phyloP scores from a whole-genome alignment of 2,113 vertebrate genomes.

The Apaloderma vittatum region DNA sequence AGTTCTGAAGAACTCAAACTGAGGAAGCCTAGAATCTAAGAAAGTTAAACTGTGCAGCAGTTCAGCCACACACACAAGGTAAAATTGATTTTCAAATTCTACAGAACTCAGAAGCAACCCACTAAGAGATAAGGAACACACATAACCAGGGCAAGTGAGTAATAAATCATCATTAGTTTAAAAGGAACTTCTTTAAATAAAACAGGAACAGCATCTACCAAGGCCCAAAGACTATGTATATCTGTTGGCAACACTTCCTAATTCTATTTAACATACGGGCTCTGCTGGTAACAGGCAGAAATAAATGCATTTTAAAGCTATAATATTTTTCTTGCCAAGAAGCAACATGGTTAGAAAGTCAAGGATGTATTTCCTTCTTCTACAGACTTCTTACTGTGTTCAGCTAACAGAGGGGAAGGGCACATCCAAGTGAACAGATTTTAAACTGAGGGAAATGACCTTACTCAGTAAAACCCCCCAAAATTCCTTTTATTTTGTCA shows the following conservation, averaged over 20 bases:
- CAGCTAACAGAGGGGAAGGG: not conserved
- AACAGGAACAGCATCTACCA: not conserved
- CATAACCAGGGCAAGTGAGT: not conserved
- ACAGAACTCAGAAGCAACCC: not conserved
- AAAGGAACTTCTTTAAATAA: not conserved
- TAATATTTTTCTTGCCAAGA: not conserved
- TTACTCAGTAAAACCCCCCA: not conserved
- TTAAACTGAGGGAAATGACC: not conserved
- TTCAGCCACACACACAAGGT: not conserved
- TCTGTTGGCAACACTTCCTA: not conserved
- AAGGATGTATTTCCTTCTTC: not conserved
- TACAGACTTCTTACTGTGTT: not conserved
- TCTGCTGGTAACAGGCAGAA: not conserved
- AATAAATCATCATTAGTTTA: not conserved
- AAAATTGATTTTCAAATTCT: not conserved
- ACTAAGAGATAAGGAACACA: not conserved
- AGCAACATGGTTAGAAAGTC: not conserved
- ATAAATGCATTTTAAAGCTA: not conserved
- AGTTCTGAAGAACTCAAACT: not conserved
- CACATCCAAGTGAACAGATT: not conserved
- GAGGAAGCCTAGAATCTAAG: not conserved
- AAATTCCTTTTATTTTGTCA: not conserved
- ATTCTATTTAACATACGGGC: not conserved
- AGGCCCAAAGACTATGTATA: not conserved
- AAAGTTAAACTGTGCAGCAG: not conserved